These are phyloP conservation scores for Rhynchotus rufescens DNA, from an alignment of 2,797 vertebrate species.

Conservation along the genomic window DNA sequence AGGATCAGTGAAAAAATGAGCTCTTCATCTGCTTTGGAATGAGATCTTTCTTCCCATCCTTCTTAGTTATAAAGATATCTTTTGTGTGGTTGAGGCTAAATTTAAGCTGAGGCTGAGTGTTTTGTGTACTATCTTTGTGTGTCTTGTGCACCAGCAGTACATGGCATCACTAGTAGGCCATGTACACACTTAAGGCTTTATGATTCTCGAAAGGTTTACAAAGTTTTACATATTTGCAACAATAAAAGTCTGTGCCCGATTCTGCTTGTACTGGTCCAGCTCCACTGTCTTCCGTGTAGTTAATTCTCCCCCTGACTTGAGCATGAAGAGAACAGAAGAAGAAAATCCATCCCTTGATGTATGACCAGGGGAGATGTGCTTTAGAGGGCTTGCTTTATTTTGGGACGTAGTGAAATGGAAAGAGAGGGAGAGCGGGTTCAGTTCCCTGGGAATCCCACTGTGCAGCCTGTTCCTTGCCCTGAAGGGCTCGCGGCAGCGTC, in stretches of 20 bases:
- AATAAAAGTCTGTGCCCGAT: not conserved
- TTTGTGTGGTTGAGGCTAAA: conserved; percentile 56
- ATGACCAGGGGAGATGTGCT: not conserved
- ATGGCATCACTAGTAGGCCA: not conserved
- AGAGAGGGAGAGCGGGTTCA: not conserved
- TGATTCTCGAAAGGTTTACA: not conserved
- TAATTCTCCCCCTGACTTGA: not conserved
- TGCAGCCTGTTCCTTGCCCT: not conserved
- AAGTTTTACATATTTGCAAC: conserved; percentile 15
- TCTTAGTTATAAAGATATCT: conserved; percentile 57
- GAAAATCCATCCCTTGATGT: not conserved
- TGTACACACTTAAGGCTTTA: not conserved
- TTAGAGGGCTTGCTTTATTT: not conserved
- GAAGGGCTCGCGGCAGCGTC: not conserved
- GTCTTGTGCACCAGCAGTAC: conserved; percentile 36
- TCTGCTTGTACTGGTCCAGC: not conserved
- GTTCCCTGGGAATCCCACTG: not conserved
- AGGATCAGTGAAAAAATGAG: conserved; percentile 66
- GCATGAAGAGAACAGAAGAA: not conserved
- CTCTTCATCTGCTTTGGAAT: conserved; percentile 61
- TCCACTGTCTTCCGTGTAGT: not conserved
- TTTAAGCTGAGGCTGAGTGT: conserved; percentile 35
- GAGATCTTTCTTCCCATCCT: conserved; percentile 61
- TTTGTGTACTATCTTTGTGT: not conserved
- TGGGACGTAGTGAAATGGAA: not conserved